Base-by-base conservation (phyloP, 2,888 invertebrate species). In the Cryptophagus acutangulus region DNA sequence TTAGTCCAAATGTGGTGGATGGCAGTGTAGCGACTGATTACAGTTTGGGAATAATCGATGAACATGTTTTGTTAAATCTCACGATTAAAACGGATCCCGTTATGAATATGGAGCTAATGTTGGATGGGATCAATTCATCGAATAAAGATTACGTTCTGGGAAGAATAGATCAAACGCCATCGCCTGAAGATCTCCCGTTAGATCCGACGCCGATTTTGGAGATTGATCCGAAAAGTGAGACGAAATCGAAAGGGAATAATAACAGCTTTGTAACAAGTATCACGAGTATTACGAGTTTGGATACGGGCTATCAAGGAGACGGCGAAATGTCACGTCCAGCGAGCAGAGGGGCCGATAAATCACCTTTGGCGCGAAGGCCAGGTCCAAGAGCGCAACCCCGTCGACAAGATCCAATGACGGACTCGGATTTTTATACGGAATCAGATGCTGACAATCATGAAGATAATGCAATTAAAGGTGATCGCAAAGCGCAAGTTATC, bases 241-340 rank as follows among this genome's bases (percentile, higher is more conserved):
- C 74, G 53, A 81, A 81, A 63, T 79, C 79, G 2, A 33, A 33
- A 10, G 39, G 43, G 2, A 9, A 25, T 10, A 76, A 74, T 17
- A 76, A 74, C 29, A 86, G 86, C 65, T 87, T 88, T 59, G 83
- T 89, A 13, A 88, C 87, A 2, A 88, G 89, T 60, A 85, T 89
- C 12, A 89, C 89, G n/a, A 89, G 90, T 63, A 88, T 89, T 45
- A 87, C 88, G 17, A 93, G 92, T 68, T 75, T 91, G 51, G 93
- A 94, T 67, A 87, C 84, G n/a, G 93, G 94, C 28, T 93, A 92
- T 70, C 92, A 91, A 71, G 92, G 92, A 6, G 89, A 89, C 69
- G 89, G 89, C 3, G 89, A 89, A 71, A 87, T 87, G 80, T 89
- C 89, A 15, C 75, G 89, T 44, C 89, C 89, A 0, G 88, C 85